Evolutionary conservation across 2,797 vertebrate genomes (phyloP).

Genomic region (Champsocephalus gunnari): DNA sequence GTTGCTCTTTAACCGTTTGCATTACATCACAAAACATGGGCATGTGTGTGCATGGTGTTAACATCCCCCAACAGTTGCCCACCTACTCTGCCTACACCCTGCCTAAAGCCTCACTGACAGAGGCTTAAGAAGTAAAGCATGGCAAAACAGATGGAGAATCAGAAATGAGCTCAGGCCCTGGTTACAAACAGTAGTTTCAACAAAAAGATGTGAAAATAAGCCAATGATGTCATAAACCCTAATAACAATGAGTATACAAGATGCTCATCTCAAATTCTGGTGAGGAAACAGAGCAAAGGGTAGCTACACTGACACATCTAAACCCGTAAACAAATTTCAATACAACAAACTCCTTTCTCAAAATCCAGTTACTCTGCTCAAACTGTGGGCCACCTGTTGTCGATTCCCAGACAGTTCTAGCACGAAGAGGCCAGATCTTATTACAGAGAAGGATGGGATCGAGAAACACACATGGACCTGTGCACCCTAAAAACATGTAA

Average conservation of each 20-base stretch:
- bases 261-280: constrained; percentile 2
- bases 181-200: constrained; percentile 44
- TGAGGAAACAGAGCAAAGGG: neutral
- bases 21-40: constrained; percentile 56
- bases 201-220: constrained; percentile 49
- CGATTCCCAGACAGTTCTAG: constrained; percentile 46
- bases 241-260: constrained; percentile 22
- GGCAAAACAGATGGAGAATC: constrained; percentile 54
- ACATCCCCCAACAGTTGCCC: constrained; percentile 9
- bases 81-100: constrained; percentile 5
- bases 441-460: constrained; percentile 31
- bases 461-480: constrained; percentile 22
- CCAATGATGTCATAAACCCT: constrained; percentile 45
- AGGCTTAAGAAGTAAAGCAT: constrained; percentile 50
- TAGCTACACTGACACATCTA: neutral
- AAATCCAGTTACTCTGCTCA: constrained; percentile 1
- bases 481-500: neutral
- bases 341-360: too few relatives aligned
- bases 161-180: constrained; percentile 38
- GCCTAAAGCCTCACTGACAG: constrained; percentile 32
- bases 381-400: constrained; percentile 58
- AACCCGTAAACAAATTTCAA: constrained; percentile 6
- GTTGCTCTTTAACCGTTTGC: constrained; percentile 55
- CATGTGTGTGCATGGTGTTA: constrained; percentile 4
- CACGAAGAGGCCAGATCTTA: constrained; percentile 32